Evolutionary conservation across 30 jellyfish, hydroid and myxozoan genomes (phyloP), one percentile per base, ranked within the genome.

Genomic region (Catostylus mosaicus): DNA sequence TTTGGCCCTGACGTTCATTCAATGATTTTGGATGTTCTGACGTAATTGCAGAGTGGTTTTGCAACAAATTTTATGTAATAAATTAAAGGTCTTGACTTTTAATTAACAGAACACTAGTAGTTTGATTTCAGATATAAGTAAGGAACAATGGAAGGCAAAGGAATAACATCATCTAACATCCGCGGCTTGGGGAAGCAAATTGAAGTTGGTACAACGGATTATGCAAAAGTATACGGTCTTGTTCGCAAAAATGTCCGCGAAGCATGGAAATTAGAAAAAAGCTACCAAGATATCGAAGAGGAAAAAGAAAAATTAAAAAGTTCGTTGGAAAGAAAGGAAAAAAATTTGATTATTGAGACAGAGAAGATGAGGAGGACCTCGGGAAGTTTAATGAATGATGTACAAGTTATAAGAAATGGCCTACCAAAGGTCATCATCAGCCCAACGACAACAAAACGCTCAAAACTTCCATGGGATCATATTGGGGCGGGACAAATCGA

Each of bases 121-220:
- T n/a, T n/a, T n/a, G n/a, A n/a, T n/a, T n/a, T n/a, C n/a, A n/a
- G n/a, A n/a, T n/a, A n/a, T n/a, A n/a, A n/a, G n/a, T n/a, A n/a
- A n/a, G n/a, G n/a, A n/a, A n/a, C n/a, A 63, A 74, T 59, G 85
- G 85, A 74, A 40, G 85, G 85, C 1, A 74, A 74, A 74, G 74
- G 63, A 0, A 18, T 32, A 2, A 35, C 34, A 30, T 12, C 75
- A 0, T 51, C 85, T 20, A 48, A 59, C 47, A 20, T 50, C 3
- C 62, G 85, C 5, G 59, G 43, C 1, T 62, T 48, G 20, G 76
- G 56, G 14, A 60, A 26, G 37, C 56, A 60, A 33, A 3, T 61
- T 7, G 82, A 80, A 34, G 77, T 16, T 7, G 35, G 34, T 1
- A 37, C 74, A 0, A 23, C 4, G 0, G 84, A 67, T 31, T 61